These are phyloP conservation scores for Tenthredo distinguenda DNA, from an alignment of 2,888 invertebrate species.

Conservation along the genomic window DNA sequence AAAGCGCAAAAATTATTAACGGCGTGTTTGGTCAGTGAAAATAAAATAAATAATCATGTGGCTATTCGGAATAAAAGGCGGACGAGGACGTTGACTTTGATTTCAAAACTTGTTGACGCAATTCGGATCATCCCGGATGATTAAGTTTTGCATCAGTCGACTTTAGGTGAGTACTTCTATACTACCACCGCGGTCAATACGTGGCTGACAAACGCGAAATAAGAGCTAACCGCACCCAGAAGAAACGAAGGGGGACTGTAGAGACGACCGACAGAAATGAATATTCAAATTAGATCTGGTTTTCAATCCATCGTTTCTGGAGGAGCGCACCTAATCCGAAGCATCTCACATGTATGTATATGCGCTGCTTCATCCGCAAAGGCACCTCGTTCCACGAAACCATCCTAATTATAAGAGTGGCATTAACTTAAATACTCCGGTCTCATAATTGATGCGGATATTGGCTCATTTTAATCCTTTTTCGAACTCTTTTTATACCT, in stretches of 20 bases:
- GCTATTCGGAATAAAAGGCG: not conserved
- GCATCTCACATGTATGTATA: not conserved
- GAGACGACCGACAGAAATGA: conserved; percentile 28
- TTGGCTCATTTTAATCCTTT: not conserved
- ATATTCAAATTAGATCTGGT: conserved; percentile 51
- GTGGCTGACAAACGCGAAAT: conserved; percentile 49
- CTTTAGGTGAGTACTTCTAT: not conserved
- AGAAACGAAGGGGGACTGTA: not conserved
- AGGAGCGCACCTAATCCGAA: conserved; percentile 35
- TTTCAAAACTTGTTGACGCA: conserved; percentile 43
- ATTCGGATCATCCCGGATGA: conserved; percentile 48
- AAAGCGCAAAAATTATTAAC: too few relatives aligned
- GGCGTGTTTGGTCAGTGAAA: not conserved
- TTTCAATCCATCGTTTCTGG: conserved; percentile 46
- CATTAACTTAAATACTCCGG: not conserved
- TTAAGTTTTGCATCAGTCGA: conserved; percentile 44
- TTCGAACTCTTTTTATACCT: not conserved
- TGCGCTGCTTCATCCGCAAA: not conserved
- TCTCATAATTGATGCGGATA: not conserved
- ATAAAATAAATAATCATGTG: not conserved
- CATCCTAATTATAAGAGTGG: conserved; percentile 39
- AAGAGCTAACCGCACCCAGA: conserved; percentile 49
- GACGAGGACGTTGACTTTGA: conserved; percentile 46
- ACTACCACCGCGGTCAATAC: conserved; percentile 5
- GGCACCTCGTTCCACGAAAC: not conserved